Evolutionary conservation across 1,140 invertebrate genomes (phyloP).

Genomic region (Brachionus rotundiformis): DNA sequence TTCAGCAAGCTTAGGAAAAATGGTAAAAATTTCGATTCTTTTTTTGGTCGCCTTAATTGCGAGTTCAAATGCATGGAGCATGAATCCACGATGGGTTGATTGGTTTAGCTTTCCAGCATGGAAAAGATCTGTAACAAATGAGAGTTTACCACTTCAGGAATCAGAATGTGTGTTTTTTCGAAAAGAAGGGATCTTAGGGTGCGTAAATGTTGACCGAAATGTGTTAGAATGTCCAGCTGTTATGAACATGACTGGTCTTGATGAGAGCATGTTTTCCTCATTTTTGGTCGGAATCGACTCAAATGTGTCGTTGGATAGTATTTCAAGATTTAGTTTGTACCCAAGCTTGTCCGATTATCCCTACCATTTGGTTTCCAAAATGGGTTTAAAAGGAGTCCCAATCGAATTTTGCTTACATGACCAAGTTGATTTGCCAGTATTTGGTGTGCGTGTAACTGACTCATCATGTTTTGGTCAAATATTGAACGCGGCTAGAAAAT

Average conservation of each 20-base stretch:
- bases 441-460: conserved; percentile 10
- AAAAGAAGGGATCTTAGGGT: not conserved
- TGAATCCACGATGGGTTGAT: not conserved
- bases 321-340: not conserved
- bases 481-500: not conserved
- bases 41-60: not conserved
- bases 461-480: not conserved
- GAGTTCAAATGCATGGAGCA: not conserved
- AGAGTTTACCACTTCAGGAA: not conserved
- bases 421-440: not conserved
- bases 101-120: not conserved
- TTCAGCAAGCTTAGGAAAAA: conserved; percentile 18
- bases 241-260: conserved; percentile 8
- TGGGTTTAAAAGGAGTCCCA: not conserved
- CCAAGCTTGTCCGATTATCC: conserved; percentile 27
- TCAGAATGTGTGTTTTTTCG: conserved; percentile 32
- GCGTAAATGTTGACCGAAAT: not conserved
- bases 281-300: conserved; percentile 37
- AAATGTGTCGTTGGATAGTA: not conserved
- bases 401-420: conserved; percentile 37
- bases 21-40: not conserved
- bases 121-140: not conserved
- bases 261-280: not conserved
- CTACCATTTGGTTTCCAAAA: conserved; percentile 15
- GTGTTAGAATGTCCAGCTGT: conserved; percentile 32